Evolutionary conservation across 2,888 invertebrate genomes (phyloP).

Genomic region (Magallana nippona): DNA sequence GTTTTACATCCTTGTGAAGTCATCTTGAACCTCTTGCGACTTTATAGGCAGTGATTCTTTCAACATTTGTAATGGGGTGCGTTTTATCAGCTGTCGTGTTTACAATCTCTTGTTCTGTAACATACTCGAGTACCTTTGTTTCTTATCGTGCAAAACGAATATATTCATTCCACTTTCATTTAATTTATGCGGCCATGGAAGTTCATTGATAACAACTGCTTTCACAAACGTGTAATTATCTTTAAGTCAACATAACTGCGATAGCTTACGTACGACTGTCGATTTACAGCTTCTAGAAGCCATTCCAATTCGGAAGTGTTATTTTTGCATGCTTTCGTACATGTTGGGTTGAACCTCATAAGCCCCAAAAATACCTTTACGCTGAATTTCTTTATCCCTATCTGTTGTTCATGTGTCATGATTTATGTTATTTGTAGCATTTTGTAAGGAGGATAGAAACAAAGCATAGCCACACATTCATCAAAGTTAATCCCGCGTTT

Average conservation of each 20-base stretch:
- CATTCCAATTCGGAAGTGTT: not conserved
- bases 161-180: conserved; percentile 28
- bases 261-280: not conserved
- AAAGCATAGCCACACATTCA: conserved; percentile 8
- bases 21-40: conserved; percentile 1
- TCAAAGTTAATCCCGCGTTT: conserved; percentile 17
- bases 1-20: conserved; percentile 48
- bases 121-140: not conserved
- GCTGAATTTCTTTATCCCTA: not conserved
- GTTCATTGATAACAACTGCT: conserved; percentile 29
- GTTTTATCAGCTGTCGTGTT: not conserved
- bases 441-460: not conserved
- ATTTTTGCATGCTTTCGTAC: not conserved
- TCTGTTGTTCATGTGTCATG: not conserved
- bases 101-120: conserved; percentile 5
- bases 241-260: conserved; percentile 30
- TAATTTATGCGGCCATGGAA: conserved; percentile 27
- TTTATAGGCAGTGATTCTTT: not conserved
- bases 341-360: not conserved
- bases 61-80: not conserved
- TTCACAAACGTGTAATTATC: conserved; percentile 26
- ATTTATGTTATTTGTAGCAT: conserved; percentile 7
- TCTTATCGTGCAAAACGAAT: conserved; percentile 32
- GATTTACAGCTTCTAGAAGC: not conserved
- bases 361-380: not conserved